A percentile compares a stretch with the other conserved stretches of the same genome.
Evolutionary conservation across 2,797 vertebrate species (phyloP).

Genomic region (Cyprinodon diabolis): DNA sequence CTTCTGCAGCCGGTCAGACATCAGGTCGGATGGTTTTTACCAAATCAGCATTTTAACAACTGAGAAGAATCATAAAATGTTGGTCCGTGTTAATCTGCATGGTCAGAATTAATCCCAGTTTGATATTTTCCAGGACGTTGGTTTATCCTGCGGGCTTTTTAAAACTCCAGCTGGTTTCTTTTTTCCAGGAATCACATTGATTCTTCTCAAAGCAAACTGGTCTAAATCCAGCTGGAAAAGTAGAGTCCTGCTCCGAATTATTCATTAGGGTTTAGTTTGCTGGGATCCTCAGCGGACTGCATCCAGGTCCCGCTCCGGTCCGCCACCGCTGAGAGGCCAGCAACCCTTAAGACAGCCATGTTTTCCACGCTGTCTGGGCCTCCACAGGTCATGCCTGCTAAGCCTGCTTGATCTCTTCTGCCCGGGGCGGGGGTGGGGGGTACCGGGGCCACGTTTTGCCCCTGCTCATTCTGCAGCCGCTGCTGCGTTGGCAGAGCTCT

Average conservation of each 20-base stretch:
- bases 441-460: slow-evolving; percentile 58
- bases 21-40: too few relatives aligned
- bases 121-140: not conserved
- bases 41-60: too few relatives aligned
- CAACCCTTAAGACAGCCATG: slow-evolving; percentile 64
- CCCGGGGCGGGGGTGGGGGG: slow-evolving; percentile 70
- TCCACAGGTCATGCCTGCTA: slow-evolving; percentile 75
- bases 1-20: too few relatives aligned
- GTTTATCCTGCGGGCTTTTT: not conserved
- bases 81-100: too few relatives aligned
- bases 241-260: slow-evolving; percentile 70
- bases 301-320: slow-evolving; percentile 71
- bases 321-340: slow-evolving; percentile 63
- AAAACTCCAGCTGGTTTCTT: not conserved
- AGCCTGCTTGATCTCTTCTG: slow-evolving; percentile 80
- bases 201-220: slow-evolving; percentile 46
- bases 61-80: too few relatives aligned
- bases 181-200: not conserved
- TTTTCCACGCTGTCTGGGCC: slow-evolving; percentile 59
- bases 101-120: not conserved
- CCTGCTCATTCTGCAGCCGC: slow-evolving; percentile 64
- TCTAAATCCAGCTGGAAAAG: slow-evolving; percentile 54
- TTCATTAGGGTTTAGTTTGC: slow-evolving; percentile 74
- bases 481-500: slow-evolving; percentile 75
- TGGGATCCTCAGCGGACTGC: slow-evolving; percentile 64